Evolutionary conservation across 2,113 vertebrate species (phyloP).

Genomic region (Leptosomus discolor): DNA sequence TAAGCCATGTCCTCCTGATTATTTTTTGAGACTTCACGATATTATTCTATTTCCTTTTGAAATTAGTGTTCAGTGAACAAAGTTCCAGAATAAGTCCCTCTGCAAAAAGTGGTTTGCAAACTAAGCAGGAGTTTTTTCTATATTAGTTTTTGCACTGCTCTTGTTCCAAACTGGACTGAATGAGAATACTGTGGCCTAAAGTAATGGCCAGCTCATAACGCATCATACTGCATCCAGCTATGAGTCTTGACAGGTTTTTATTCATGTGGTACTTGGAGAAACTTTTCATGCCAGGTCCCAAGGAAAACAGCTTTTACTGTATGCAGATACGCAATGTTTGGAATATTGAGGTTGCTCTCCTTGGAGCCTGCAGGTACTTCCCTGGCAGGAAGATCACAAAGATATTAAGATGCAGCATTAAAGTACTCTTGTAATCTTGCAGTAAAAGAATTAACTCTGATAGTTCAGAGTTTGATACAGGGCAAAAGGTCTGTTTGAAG

Average conservation of each 20-base stretch:
- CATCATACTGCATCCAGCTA: neutral
- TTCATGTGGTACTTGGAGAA: neutral
- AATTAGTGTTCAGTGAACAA: neutral
- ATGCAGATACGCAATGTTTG: neutral
- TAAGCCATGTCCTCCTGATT: neutral
- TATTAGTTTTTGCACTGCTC: neutral
- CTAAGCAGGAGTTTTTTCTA: neutral
- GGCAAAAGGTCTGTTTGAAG: neutral
- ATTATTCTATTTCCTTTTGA: neutral
- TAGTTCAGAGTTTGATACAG: neutral
- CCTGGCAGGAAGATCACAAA: neutral
- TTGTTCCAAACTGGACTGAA: neutral
- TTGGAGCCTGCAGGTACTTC: neutral
- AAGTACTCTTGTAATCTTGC: neutral
- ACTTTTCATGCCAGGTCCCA: neutral
- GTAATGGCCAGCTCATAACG: neutral
- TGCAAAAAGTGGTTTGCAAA: neutral
- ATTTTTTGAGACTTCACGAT: neutral
- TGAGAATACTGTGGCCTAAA: neutral
- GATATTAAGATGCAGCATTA: neutral
- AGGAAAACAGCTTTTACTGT: neutral
- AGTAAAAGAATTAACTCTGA: neutral
- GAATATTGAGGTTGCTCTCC: neutral
- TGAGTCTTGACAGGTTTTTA: neutral
- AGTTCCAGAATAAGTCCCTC: neutral